Percentiles rank a stretch among this genome's conserved stretches.
These are phyloP conservation scores for Okamejei kenojei DNA, from an alignment of 2,797 vertebrate genomes.

Conservation along the genomic window DNA sequence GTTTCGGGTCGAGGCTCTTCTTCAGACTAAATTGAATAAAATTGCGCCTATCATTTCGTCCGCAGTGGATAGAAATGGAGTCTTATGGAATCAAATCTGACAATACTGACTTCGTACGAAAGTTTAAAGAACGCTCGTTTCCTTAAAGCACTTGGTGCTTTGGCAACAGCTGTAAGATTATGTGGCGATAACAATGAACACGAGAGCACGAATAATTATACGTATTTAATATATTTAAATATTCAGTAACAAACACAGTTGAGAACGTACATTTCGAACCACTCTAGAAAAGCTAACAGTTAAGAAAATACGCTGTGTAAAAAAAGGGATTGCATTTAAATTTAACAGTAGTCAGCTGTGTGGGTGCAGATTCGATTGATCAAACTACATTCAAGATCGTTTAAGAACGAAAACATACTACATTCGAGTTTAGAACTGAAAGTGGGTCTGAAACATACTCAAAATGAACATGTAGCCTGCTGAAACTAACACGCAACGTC, in stretches of 20 bases:
- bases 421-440: conserved; percentile 55
- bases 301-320: conserved; percentile 99
- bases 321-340: conserved; percentile 96
- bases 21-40: too few relatives aligned
- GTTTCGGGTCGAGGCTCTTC: too few relatives aligned
- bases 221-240: conserved; percentile 79
- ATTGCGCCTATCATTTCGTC: too few relatives aligned
- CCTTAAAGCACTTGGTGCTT: not conserved
- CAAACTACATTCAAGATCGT: conserved; percentile 63
- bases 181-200: not conserved
- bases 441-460: conserved; percentile 74
- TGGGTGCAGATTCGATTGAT: conserved; percentile 64
- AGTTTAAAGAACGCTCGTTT: not conserved
- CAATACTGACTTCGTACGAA: not conserved
- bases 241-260: conserved; percentile 89
- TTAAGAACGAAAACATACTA: conserved; percentile 61
- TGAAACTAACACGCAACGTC: conserved; percentile 57
- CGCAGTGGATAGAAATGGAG: too few relatives aligned
- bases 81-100: not conserved
- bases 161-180: not conserved
- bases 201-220: conserved; percentile 15
- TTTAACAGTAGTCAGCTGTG: conserved; percentile 71
- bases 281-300: conserved; percentile 99
- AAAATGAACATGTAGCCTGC: conserved; percentile 69
- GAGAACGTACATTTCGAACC: conserved; percentile 95